Evolutionary conservation across 2,113 vertebrate species (phyloP), one percentile per base, ranked within the genome.

Genomic region (Cyanoramphus novaezelandiae): DNA sequence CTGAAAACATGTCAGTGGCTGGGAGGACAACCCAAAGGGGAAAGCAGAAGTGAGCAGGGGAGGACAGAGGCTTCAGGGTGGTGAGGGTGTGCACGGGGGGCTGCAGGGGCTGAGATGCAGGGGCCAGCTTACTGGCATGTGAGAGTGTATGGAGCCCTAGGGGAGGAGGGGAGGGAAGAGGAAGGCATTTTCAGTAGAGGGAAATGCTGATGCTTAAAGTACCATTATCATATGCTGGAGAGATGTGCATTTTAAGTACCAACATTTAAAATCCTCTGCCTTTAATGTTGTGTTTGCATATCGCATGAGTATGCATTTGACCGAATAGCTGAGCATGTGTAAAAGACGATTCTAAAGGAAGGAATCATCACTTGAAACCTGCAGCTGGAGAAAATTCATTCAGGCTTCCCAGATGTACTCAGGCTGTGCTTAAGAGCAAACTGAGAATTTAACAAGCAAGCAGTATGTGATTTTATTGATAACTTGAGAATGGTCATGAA

Each of bases 371-470:
- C 86, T 93, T 92, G 60, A 88, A 95, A 93, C 74, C 86, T 92
- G 83, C 96, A 97, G 89, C 94, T 95, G 93, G 91, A 94, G 91
- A 85, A 97, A 91, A 94, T 93, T 49, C 92, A 87, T 92, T 91
- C 74, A 72, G 31, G 37, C 67, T 94, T 81, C 35, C 81, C 91
- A 91, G 86, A 89, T 95, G 95, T 39, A 21, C 65, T 86, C 35
- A 47, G 65, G 62, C 46, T 93, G 88, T 88, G 86, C 59, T 88
- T 88, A 67, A 85, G 77, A 95, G 72, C 52, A 91, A 82, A 84
- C n/a, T 6, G 60, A 92, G 72, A 86, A 91, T 78, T 81, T 86
- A 82, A 52, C 44, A 68, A 95, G 62, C 68, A 91, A 76, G 67
- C 81, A 84, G n/a, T 68, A 68, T 65, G 77, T 86, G 60, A 70